Evolutionary conservation across 1,140 invertebrate genomes (phyloP).

Genomic region (Triops cancriformis): DNA sequence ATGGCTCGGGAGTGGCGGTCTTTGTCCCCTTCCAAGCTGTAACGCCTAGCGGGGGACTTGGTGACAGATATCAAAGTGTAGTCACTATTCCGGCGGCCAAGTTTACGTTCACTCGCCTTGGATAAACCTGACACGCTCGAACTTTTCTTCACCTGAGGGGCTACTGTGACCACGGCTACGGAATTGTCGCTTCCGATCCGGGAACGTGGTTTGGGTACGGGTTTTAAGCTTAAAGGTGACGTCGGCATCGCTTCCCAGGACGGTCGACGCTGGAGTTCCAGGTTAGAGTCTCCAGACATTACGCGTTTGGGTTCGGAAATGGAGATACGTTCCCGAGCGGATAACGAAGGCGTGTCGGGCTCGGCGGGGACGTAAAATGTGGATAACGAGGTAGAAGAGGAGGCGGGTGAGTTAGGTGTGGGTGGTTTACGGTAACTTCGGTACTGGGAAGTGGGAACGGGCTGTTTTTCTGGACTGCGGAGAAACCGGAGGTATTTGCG

Average conservation of each 20-base stretch:
- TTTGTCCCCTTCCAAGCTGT: not conserved
- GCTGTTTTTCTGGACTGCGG: constrained; percentile 48
- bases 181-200: not conserved
- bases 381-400: not conserved
- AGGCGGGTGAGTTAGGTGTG: not conserved
- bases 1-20: not conserved
- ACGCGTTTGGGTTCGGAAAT: not conserved
- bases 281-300: not conserved
- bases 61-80: not conserved
- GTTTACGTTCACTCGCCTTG: not conserved
- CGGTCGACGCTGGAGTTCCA: not conserved
- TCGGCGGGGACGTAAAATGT: not conserved
- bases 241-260: not conserved
- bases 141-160: not conserved
- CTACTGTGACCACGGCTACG: not conserved
- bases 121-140: not conserved
- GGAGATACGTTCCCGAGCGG: constrained; percentile 17
- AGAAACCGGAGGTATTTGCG: constrained; percentile 59
- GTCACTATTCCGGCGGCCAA: not conserved
- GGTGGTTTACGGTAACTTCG: constrained; percentile 57
- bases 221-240: not conserved
- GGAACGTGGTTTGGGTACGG: not conserved
- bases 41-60: not conserved
- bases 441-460: constrained; percentile 67
- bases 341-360: not conserved